Percentiles rank a stretch among this genome's conserved stretches.
Conservation (phyloP, 2,888 invertebrate genomes). For the Chalcosyrphus nemorum region DNA sequence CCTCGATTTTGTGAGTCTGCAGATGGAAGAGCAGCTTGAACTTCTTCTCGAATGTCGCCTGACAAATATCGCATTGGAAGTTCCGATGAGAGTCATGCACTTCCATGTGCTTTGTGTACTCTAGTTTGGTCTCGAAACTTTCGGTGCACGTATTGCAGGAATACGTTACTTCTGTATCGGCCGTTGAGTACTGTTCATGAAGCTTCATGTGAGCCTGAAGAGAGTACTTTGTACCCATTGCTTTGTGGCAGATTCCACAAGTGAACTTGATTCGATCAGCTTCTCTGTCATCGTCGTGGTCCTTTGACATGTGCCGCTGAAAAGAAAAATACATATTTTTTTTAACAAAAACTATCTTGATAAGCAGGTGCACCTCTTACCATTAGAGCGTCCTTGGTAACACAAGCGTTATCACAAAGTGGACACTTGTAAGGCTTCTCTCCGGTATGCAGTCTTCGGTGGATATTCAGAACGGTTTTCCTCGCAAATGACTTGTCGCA, state of each 20-base stretch:
- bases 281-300: slow-evolving; percentile 63
- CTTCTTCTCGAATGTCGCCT: slow-evolving; percentile 68
- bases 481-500: slow-evolving; percentile 72
- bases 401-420: slow-evolving; percentile 62
- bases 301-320: slow-evolving; percentile 71
- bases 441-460: slow-evolving; percentile 69
- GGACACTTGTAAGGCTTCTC: slow-evolving; percentile 72
- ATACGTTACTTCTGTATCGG: slow-evolving; percentile 40
- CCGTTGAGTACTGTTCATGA: slow-evolving; percentile 49
- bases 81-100: slow-evolving; percentile 57
- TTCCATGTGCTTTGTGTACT: slow-evolving; percentile 66
- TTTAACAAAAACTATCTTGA: not conserved
- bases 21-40: slow-evolving; percentile 71
- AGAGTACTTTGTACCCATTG: slow-evolving; percentile 64
- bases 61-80: slow-evolving; percentile 72
- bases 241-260: slow-evolving; percentile 61
- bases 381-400: slow-evolving; percentile 68
- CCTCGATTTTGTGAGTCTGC: slow-evolving; percentile 70
- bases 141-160: slow-evolving; percentile 66
- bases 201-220: slow-evolving; percentile 68
- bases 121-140: slow-evolving; percentile 38
- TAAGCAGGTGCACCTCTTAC: slow-evolving; percentile 16
- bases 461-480: slow-evolving; percentile 68
- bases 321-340: not conserved
- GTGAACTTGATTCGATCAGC: slow-evolving; percentile 68